Percentiles rank a stretch among this genome's conserved stretches.
Conservation (phyloP, 2,797 vertebrate species). For the Pipistrellus kuhlii region DNA sequence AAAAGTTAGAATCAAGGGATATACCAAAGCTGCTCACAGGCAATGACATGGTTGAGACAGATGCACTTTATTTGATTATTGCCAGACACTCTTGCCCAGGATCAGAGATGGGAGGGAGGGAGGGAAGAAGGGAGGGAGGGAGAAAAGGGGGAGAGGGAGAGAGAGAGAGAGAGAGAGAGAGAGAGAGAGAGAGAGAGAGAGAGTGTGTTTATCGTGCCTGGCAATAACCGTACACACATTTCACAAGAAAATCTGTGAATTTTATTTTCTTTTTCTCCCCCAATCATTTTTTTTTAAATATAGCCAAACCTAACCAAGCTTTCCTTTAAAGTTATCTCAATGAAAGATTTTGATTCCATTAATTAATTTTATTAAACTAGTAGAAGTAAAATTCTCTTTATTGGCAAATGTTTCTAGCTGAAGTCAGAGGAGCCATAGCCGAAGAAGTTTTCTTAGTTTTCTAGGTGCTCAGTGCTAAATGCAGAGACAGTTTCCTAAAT, state of each 20-base stretch:
- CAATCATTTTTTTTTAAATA: background rate
- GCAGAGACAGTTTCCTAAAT: background rate
- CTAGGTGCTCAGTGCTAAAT: background rate
- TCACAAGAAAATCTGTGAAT: background rate
- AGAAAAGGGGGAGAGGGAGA: background rate
- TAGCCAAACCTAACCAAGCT: background rate
- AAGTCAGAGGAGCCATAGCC: background rate
- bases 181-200: background rate
- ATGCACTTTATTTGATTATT: background rate
- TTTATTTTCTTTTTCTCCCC: background rate
- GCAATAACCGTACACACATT: background rate
- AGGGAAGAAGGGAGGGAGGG: background rate
- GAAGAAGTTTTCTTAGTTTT: background rate
- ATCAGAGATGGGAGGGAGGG: background rate
- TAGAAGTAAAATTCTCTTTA: background rate
- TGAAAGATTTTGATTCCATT: background rate
- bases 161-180: no score
- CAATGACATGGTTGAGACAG: background rate
- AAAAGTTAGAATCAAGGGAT: background rate
- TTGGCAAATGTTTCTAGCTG: background rate
- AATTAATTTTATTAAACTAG: background rate
- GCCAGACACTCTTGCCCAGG: fast-evolving
- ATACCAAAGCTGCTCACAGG: background rate
- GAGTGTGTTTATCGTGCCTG: background rate
- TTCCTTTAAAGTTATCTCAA: background rate